A percentile compares a stretch with the other conserved stretches of the same genome.
Evolutionary conservation across 1,140 invertebrate species (phyloP).

Genomic region (Lepidotrigona ventralis): DNA sequence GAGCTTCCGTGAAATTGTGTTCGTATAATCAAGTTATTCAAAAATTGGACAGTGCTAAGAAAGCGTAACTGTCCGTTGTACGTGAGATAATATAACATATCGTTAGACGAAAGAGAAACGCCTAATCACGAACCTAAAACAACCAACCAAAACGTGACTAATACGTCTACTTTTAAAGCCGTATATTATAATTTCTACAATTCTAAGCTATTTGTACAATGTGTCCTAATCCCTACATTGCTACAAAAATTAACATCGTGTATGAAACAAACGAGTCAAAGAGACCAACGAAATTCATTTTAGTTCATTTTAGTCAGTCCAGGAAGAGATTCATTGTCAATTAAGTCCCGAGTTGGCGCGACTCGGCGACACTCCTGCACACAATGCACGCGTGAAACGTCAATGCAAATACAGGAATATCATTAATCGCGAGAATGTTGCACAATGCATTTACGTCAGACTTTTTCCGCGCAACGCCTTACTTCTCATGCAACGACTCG

Average conservation of each 20-base stretch:
- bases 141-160: background rate
- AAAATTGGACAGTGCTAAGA: constrained; percentile 12
- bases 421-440: constrained; percentile 19
- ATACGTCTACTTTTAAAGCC: background rate
- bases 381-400: background rate
- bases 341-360: background rate
- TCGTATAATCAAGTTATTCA: background rate
- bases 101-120: background rate
- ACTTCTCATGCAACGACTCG: background rate
- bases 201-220: background rate
- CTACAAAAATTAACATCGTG: background rate
- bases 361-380: background rate
- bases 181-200: background rate
- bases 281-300: no score
- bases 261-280: no score
- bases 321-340: no score
- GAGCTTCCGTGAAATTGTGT: background rate
- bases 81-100: background rate
- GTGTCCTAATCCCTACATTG: background rate
- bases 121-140: background rate
- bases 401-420: background rate
- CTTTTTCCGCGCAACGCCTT: background rate
- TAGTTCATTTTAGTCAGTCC: no score
- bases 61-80: constrained; percentile 13
- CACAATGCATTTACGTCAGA: constrained; percentile 20